Evolutionary conservation across 2,113 vertebrate species (phyloP).

Genomic region (Typhlomys cinereus): DNA sequence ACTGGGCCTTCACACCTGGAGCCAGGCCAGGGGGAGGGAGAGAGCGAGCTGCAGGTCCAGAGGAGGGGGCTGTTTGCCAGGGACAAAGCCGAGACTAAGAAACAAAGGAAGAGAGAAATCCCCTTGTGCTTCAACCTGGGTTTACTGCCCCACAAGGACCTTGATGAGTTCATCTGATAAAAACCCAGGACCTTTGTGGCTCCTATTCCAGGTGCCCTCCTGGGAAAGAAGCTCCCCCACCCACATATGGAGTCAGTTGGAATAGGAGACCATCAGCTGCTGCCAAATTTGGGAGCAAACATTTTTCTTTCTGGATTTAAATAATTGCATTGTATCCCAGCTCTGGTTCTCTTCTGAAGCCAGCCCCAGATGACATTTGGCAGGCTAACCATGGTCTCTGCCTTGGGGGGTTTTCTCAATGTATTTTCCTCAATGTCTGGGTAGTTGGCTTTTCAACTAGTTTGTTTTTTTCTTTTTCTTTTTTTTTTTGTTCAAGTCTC

Average conservation of each 20-base stretch:
- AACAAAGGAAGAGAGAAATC: slow-evolving; percentile 63
- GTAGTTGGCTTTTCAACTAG: slow-evolving; percentile 70
- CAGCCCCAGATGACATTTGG: slow-evolving; percentile 78
- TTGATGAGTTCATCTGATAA: background rate
- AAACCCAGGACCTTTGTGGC: background rate
- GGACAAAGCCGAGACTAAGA: slow-evolving; percentile 64
- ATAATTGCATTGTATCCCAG: slow-evolving; percentile 77
- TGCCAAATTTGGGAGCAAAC: slow-evolving; percentile 78
- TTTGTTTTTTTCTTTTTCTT: slow-evolving; percentile 48
- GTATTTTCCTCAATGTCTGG: slow-evolving; percentile 61
- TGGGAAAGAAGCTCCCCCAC: background rate
- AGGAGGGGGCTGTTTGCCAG: slow-evolving; percentile 44
- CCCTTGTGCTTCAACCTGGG: slow-evolving; percentile 30
- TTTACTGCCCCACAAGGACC: background rate
- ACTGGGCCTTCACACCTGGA: background rate
- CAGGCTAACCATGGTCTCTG: slow-evolving; percentile 53
- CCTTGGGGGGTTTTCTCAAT: slow-evolving; percentile 69
- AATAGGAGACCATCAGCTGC: slow-evolving; percentile 49
- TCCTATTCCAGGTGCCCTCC: fast-evolving
- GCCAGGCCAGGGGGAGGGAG: background rate
- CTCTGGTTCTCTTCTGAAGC: slow-evolving; percentile 72
- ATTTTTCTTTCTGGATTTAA: slow-evolving; percentile 78
- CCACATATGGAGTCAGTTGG: background rate
- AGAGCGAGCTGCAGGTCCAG: background rate
- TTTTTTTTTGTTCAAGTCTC: slow-evolving; percentile 65